Evolutionary conservation across 1,140 invertebrate species (phyloP).

Genomic region (Drosophila sucinea): DNA sequence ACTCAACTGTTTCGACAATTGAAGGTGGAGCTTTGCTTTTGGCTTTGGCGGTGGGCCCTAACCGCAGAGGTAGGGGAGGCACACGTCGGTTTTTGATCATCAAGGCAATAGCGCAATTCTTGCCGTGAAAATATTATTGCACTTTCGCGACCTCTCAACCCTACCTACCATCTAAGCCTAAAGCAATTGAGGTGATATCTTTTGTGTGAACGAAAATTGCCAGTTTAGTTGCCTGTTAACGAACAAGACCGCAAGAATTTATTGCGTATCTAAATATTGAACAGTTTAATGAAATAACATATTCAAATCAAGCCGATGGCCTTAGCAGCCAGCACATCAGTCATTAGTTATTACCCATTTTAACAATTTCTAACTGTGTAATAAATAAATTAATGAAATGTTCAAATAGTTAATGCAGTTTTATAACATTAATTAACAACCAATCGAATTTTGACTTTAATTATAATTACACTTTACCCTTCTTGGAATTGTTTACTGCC

Average conservation of each 20-base stretch:
- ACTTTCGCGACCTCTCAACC: slow-evolving; percentile 36
- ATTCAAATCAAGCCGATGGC: no score
- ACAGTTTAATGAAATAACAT: no score
- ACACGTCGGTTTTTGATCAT: slow-evolving; percentile 55
- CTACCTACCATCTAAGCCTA: neutral
- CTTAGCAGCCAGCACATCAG: no score
- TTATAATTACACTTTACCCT: no score
- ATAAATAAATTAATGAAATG: no score
- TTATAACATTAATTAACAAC: no score
- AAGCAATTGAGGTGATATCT: neutral
- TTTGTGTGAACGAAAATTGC: slow-evolving; percentile 23
- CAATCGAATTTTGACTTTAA: no score
- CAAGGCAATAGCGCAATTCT: neutral
- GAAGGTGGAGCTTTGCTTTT: slow-evolving; percentile 32
- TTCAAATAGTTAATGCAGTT: no score
- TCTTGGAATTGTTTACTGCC: no score
- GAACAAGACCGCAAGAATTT: neutral
- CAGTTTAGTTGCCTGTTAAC: slow-evolving; percentile 51
- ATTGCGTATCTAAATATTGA: neutral
- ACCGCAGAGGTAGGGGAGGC: slow-evolving; percentile 37
- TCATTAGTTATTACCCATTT: no score
- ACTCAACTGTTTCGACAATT: slow-evolving; percentile 6
- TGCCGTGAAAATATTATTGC: slow-evolving; percentile 70
- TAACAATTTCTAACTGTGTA: no score
- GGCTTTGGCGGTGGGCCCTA: slow-evolving; percentile 41